phyloP scores from a whole-genome alignment of 1,140 invertebrate species.

The Asobara japonica region DNA sequence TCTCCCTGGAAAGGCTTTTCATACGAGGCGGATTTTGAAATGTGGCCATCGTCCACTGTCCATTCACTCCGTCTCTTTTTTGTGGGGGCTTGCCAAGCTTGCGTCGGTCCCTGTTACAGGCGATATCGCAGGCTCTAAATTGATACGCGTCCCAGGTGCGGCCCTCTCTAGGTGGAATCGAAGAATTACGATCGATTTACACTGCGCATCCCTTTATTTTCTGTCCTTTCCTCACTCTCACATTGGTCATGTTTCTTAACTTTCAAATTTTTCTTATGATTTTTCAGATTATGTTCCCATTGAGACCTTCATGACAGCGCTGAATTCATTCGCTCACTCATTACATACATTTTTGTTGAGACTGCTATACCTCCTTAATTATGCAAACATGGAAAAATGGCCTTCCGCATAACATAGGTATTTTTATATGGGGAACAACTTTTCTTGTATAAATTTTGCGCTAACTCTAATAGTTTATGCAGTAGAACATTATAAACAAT shows the following conservation, averaged over 20 bases:
- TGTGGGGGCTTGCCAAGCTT: neutral
- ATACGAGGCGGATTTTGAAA: slow-evolving; percentile 19
- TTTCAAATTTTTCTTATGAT: neutral
- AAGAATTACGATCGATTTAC: slow-evolving; percentile 32
- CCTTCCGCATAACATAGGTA: no score
- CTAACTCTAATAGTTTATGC: no score
- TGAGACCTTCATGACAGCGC: no score
- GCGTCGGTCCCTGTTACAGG: slow-evolving; percentile 2
- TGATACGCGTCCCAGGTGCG: neutral
- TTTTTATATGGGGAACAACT: no score
- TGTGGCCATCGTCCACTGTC: slow-evolving; percentile 6
- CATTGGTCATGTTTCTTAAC: neutral
- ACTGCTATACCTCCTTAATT: no score
- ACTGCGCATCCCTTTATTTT: neutral
- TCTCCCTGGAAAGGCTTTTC: slow-evolving; percentile 20
- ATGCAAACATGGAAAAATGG: no score
- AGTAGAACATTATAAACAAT: no score
- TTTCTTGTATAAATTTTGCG: no score
- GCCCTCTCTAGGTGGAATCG: neutral
- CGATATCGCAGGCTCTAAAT: slow-evolving; percentile 2
- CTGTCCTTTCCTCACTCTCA: neutral
- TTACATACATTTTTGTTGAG: no score
- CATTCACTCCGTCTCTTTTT: slow-evolving; percentile 28
- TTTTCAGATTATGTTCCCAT: no score
- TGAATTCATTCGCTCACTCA: no score